Evolutionary conservation across 2,797 vertebrate genomes (phyloP).

Genomic region (Chaenodraco wilsoni): DNA sequence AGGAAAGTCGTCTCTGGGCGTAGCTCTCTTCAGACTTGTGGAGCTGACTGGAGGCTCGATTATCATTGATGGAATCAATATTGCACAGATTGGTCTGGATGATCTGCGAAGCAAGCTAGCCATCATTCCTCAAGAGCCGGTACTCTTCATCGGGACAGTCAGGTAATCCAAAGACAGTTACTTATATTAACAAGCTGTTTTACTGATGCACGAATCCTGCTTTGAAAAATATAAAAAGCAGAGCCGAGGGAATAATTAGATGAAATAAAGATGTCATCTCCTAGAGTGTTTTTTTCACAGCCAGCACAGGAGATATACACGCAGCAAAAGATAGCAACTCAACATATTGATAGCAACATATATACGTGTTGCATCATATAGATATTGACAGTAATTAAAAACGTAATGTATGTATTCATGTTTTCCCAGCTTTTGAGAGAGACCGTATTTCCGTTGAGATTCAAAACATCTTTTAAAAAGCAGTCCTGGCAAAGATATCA

Average conservation of each 20-base stretch:
- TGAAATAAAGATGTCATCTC: too few species aligned
- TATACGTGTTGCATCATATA: too few species aligned
- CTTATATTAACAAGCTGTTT: conserved; percentile 23
- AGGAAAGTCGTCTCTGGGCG: conserved; percentile 89
- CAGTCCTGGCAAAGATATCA: too few species aligned
- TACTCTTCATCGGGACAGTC: conserved; percentile 89
- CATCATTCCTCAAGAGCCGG: conserved; percentile 90
- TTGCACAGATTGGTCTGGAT: conserved; percentile 83
- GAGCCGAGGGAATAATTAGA: conserved; percentile 2
- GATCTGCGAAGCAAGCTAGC: conserved; percentile 88
- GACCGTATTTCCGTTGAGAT: too few species aligned
- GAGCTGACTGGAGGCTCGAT: conserved; percentile 86
- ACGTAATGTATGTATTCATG: too few species aligned
- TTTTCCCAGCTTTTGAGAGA: too few species aligned
- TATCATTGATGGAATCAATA: conserved; percentile 85
- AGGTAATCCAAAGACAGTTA: conserved; percentile 76
- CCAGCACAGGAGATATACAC: too few species aligned
- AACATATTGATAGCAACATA: too few species aligned
- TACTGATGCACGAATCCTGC: background rate
- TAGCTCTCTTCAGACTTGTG: conserved; percentile 86
- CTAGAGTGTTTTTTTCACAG: too few species aligned
- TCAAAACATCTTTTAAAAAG: too few species aligned
- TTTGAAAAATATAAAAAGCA: conserved; percentile 1
- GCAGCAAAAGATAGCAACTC: too few species aligned
- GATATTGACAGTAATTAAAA: too few species aligned